Base-by-base conservation (phyloP, 2,113 vertebrate species). In the Cryptomyrus ogoouensis region DNA sequence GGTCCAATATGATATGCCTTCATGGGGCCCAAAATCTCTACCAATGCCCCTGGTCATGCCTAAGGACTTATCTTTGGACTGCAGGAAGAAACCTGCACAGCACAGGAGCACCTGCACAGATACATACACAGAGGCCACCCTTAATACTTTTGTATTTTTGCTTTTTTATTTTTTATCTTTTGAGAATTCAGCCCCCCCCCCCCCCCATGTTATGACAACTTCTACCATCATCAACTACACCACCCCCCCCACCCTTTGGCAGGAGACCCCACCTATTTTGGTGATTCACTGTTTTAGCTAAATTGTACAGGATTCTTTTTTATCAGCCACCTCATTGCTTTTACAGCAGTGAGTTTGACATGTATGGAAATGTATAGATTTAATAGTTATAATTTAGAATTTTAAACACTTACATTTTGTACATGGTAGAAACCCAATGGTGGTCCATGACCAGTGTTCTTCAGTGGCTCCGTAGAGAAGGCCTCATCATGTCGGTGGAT, bases 401-500 rank as follows among this genome's bases (percentile, higher is more conserved):
- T 80, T 50, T 88, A 2, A 17, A 21, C 90, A 94, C 96, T 46
- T 94, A 99, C 98, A 0, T 99, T 99, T 85, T 99, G 98, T 56
- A 99, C 98, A 0, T 99, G 98, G 92, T 99, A 99, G 95, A 99
- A 99, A 47, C 98, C 98, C 21, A 99, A 95, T 0, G 98, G 98
- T 24, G 98, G 98, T 0, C 98, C 98, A 86, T 98, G 96, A 89
- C 98, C 98, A 0, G 98, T 99, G 95, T 99, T 99, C 94, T 99
- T 99, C 95, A 99, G 94, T 1, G 98, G 98, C 50, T 99, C 98
- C 0, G 98, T 99, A 6, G 98, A 99, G 95, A 99, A 99, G 88
- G 98, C 98, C 94, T 99, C 98, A 0, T 99, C 98, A 0, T 99
- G 98, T 27, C 98, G 98, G 92, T 99, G 98, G 92, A 99, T 99